phyloP scores from a whole-genome alignment of 2,888 invertebrate species.

The Rhingia rostrata region DNA sequence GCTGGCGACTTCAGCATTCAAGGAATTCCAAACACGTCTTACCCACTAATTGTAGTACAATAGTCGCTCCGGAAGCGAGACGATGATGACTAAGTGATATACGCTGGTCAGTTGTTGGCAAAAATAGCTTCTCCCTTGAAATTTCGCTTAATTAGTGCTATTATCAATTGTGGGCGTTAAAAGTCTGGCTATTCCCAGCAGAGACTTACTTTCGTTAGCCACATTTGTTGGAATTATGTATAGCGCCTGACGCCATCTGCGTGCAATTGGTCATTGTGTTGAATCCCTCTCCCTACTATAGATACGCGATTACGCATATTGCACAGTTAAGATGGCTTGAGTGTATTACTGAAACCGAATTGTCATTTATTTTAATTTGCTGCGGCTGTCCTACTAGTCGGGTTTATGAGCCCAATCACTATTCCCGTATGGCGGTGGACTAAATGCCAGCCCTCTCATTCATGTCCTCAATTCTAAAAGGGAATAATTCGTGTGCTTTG shows the following conservation, averaged over 20 bases:
- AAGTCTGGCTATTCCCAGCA: slow-evolving; percentile 33
- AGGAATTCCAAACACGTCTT: slow-evolving; percentile 62
- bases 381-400: slow-evolving; percentile 5
- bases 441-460: slow-evolving; percentile 41
- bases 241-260: slow-evolving; percentile 43
- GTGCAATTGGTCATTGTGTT: slow-evolving; percentile 31
- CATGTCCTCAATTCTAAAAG: slow-evolving; percentile 54
- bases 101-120: slow-evolving; percentile 47
- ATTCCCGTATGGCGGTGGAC: slow-evolving; percentile 23
- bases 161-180: slow-evolving; percentile 70
- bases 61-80: slow-evolving; percentile 65
- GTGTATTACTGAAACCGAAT: no score
- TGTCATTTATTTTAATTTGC: slow-evolving; percentile 35
- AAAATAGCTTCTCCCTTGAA: slow-evolving; percentile 57
- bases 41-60: slow-evolving; percentile 63
- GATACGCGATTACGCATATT: not conserved
- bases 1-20: slow-evolving; percentile 27
- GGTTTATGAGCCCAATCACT: slow-evolving; percentile 10
- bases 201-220: slow-evolving; percentile 26
- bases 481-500: slow-evolving; percentile 43
- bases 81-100: slow-evolving; percentile 65
- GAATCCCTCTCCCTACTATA: not conserved
- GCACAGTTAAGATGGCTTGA: no score
- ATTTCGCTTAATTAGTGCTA: slow-evolving; percentile 55
- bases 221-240: slow-evolving; percentile 10